phyloP scores from a whole-genome alignment of 2,113 vertebrate species.

The Otocyon megalotis region DNA sequence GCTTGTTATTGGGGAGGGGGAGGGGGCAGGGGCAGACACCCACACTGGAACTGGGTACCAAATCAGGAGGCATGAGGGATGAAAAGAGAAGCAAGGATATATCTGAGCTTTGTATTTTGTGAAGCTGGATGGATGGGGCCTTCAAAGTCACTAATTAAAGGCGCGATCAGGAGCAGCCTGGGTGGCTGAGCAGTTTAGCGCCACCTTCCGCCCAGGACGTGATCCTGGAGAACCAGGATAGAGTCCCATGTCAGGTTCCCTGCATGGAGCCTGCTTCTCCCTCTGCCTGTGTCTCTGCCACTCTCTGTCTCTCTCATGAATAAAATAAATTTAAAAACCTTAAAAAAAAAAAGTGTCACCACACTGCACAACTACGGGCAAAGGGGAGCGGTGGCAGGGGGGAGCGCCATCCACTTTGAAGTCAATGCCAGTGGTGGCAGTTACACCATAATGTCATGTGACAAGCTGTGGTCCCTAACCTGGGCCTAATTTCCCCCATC shows the following conservation, averaged over 20 bases:
- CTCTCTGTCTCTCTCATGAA: too few relatives aligned
- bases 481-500: background rate
- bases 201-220: too few relatives aligned
- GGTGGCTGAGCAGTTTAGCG: too few relatives aligned
- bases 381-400: too few relatives aligned
- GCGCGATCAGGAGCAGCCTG: background rate
- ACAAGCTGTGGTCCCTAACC: background rate
- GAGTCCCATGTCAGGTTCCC: too few relatives aligned
- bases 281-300: too few relatives aligned
- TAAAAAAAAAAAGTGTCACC: background rate
- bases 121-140: background rate
- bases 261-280: too few relatives aligned
- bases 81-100: background rate
- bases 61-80: background rate
- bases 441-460: background rate
- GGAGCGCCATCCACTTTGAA: background rate
- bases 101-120: background rate
- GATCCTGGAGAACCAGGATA: too few relatives aligned
- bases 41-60: background rate
- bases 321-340: too few relatives aligned
- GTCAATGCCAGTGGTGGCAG: background rate
- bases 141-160: background rate
- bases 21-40: background rate
- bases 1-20: background rate
- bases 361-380: background rate